Base-by-base conservation (phyloP, 2,888 invertebrate genomes). In the Latrodectus hesperus region DNA sequence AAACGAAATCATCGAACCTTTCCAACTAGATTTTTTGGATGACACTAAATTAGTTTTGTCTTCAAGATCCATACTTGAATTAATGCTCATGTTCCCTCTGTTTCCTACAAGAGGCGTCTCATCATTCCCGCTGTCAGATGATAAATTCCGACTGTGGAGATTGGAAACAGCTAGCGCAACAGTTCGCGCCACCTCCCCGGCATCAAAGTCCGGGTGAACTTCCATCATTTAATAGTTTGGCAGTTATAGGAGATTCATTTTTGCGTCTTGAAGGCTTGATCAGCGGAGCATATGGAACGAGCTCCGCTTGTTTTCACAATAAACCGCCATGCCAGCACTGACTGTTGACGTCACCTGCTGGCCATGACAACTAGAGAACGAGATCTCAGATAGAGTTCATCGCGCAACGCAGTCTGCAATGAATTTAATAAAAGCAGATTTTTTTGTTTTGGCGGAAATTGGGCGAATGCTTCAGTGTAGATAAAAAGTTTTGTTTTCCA, bases 101-200 rank as follows among this genome's bases (percentile, higher is more conserved):
- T 82, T 82, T 60, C 68, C 16, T 16, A 88, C 75, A 3, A 88
- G 88, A 60, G 88, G 88, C 60, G 88, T 88, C 75, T 88, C 88
- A 72, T 88, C 88, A 14, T 68, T 88, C 9, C 82, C 80, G 52
- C 83, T 88, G 84, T 88, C 88, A 72, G 88, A 88, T 16, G 87
- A 88, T 55, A 77, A 53, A 9, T 73, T 64, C 9, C 88, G 78
- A 70, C 78, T 88, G 70, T 88, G 88, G 9, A 88, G 53, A 79
- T 72, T 88, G 12, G 88, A 70, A 16, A 88, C 88, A 49, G 88
- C 88, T 9, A 84, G 52, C 53, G 88, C 88, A 38, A 88, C 88
- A 14, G 88, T 84, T 22, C 88, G 83, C 70, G 88, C 88, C 5
- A 88, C 88, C 79, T 88, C 88, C n/a, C 88, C 81, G 11, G 84